Conservation (phyloP, 2,797 vertebrate genomes). For the Echeneis naucrates region DNA sequence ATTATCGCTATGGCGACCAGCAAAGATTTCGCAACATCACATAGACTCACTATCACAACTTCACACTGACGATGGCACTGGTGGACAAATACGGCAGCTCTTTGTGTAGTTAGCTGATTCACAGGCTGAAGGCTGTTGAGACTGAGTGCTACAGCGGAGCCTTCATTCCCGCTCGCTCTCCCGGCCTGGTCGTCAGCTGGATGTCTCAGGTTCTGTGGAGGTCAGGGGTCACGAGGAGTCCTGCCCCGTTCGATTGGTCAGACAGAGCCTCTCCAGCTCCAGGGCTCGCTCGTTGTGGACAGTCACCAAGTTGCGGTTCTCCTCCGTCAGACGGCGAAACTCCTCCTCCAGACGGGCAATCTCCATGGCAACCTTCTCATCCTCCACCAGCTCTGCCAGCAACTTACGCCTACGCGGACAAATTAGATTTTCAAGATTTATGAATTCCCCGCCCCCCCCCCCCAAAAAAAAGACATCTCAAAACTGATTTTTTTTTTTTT, state of each 20-base stretch:
- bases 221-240: slow-evolving; percentile 91
- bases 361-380: slow-evolving; percentile 91
- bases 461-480: not conserved
- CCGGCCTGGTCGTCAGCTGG: slow-evolving; percentile 43
- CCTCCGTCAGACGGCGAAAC: slow-evolving; percentile 91
- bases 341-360: slow-evolving; percentile 91
- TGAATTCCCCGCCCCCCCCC: no score
- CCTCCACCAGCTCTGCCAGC: slow-evolving; percentile 93
- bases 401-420: slow-evolving; percentile 88
- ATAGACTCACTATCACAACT: slow-evolving; percentile 41
- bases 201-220: slow-evolving; percentile 58
- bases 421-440: slow-evolving; percentile 3
- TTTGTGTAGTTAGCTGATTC: slow-evolving; percentile 67
- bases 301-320: slow-evolving; percentile 91
- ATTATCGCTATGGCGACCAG: slow-evolving; percentile 27
- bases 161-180: slow-evolving; percentile 33
- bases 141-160: slow-evolving; percentile 31
- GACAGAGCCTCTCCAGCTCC: slow-evolving; percentile 93
- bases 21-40: slow-evolving; percentile 37
- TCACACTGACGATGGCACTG: slow-evolving; percentile 58
- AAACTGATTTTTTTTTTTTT: no score
- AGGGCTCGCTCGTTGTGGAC: slow-evolving; percentile 91
- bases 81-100: slow-evolving; percentile 36
- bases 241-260: slow-evolving; percentile 88
- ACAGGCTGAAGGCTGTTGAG: slow-evolving; percentile 44